Conservation (phyloP, 2,113 vertebrate species). For the Hippocampus guttulatus region DNA sequence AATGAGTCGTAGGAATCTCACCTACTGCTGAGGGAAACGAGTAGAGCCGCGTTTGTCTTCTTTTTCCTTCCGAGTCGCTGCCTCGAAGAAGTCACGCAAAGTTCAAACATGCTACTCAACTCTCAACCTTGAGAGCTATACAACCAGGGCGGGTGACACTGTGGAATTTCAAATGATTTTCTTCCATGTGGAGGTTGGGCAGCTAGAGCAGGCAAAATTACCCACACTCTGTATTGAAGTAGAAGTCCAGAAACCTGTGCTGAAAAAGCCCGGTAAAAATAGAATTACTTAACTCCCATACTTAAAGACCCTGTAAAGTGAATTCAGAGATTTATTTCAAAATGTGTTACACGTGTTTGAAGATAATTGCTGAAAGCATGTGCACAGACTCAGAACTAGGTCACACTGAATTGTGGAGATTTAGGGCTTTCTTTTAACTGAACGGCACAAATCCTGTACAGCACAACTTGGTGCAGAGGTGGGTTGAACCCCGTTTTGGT, state of each 20-base stretch:
- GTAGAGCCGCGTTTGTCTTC: slow-evolving; percentile 1
- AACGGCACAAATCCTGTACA: too few relatives aligned
- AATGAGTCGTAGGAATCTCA: slow-evolving; percentile 16
- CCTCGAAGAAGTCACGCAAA: slow-evolving; percentile 23
- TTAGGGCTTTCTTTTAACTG: too few relatives aligned
- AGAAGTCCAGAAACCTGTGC: background rate
- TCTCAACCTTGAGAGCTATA: slow-evolving; percentile 26
- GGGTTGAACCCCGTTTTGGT: too few relatives aligned
- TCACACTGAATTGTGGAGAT: too few relatives aligned
- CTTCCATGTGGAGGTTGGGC: slow-evolving; percentile 35
- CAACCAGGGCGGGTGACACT: slow-evolving; percentile 20
- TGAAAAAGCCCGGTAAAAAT: background rate
- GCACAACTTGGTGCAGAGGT: too few relatives aligned
- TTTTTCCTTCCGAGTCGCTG: slow-evolving; percentile 13
- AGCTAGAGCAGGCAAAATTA: background rate
- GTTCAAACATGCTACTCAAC: slow-evolving; percentile 38
- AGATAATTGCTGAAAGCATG: too few relatives aligned
- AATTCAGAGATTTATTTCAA: too few relatives aligned
- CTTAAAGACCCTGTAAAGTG: too few relatives aligned
- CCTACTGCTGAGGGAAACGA: background rate
- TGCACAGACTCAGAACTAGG: too few relatives aligned
- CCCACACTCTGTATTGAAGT: background rate
- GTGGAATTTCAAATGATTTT: slow-evolving; percentile 62
- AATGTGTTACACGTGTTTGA: too few relatives aligned
- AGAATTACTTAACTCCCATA: background rate